Base-by-base conservation (phyloP, 1,140 invertebrate genomes). In the Drosophila lacteicornis region DNA sequence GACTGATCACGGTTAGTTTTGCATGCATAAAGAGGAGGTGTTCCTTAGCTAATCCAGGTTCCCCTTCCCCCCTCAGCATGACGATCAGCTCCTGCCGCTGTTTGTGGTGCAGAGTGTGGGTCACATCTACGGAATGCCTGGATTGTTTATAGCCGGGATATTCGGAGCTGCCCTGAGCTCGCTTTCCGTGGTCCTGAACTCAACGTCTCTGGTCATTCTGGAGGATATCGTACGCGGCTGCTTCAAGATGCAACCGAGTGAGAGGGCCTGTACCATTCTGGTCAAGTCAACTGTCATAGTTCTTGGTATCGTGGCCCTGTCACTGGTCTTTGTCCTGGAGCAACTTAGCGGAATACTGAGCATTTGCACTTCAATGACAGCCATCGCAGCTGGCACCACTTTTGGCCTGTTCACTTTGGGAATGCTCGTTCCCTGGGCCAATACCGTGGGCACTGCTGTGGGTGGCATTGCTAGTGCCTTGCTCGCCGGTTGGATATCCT, bases 351-450 rank as follows among this genome's bases (percentile, higher is more conserved):
- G 96, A 50, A 95, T 97, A 22, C 90, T 97, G 47, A 95, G 96
- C 93, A 96, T 97, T 47, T 96, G 97, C 1, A 95, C 96, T 43
- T 96, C 96, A 61, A 93, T 97, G 49, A 96, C 96, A 57, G 96
- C 97, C 3, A 96, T 98, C 71, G 96, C 97, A 13, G 96, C 96
- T 19, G 97, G 97, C 7, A 96, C 97, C 17, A 95, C 97, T 1
- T 96, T 98, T 68, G 97, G 97, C 3, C 94, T 98, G 15, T 98
- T 98, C 91, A 96, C 96, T 0, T 93, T 98, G 12, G 97, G 97
- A 68, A 97, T 98, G 95, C 94, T 96, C 46, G 95, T 97, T 79
- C 97, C 97, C 19, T 97, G 96, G 95, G 95, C 96, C 25, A 97
- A 97, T 85, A 94, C 94, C 4, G 94, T 94, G 55, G 96, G 95